Conservation (phyloP, 2,888 invertebrate genomes). For the Acronicta aceris region DNA sequence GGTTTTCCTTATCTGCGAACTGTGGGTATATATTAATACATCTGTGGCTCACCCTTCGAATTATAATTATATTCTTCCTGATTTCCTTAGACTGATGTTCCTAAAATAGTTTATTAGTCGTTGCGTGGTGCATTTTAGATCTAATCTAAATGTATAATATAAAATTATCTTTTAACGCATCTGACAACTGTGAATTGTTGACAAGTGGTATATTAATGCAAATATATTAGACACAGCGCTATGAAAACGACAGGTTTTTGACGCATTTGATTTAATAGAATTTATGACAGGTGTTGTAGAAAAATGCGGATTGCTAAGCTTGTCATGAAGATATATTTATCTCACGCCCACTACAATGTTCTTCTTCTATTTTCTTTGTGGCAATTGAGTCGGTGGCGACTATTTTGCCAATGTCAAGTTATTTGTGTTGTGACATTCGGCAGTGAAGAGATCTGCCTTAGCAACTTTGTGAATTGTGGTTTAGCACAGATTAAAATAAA, state of each 20-base stretch:
- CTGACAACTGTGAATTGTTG: slow-evolving; percentile 26
- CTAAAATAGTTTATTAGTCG: slow-evolving; percentile 2
- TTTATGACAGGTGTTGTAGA: slow-evolving; percentile 18
- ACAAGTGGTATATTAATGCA: slow-evolving; percentile 39
- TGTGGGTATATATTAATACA: too few species aligned
- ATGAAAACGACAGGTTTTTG: slow-evolving; percentile 20
- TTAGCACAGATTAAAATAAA: too few species aligned
- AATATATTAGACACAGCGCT: slow-evolving; percentile 18
- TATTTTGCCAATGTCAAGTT: too few species aligned
- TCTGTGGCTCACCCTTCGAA: too few species aligned
- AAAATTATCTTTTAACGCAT: slow-evolving; percentile 19
- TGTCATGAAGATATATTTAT: slow-evolving; percentile 33
- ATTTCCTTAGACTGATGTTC: too few species aligned
- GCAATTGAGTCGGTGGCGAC: too few species aligned
- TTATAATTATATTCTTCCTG: too few species aligned
- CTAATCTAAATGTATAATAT: slow-evolving; percentile 1
- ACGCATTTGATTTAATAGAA: slow-evolving; percentile 27
- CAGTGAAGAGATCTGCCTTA: too few species aligned
- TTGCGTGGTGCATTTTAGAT: background rate
- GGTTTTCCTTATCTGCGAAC: too few species aligned
- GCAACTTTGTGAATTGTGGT: too few species aligned
- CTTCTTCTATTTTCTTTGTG: too few species aligned
- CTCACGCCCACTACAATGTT: slow-evolving; percentile 33
- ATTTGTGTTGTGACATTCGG: too few species aligned
- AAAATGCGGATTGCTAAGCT: slow-evolving; percentile 16